phyloP scores from a whole-genome alignment of 2,797 vertebrate species.

The Xerus rutilus region DNA sequence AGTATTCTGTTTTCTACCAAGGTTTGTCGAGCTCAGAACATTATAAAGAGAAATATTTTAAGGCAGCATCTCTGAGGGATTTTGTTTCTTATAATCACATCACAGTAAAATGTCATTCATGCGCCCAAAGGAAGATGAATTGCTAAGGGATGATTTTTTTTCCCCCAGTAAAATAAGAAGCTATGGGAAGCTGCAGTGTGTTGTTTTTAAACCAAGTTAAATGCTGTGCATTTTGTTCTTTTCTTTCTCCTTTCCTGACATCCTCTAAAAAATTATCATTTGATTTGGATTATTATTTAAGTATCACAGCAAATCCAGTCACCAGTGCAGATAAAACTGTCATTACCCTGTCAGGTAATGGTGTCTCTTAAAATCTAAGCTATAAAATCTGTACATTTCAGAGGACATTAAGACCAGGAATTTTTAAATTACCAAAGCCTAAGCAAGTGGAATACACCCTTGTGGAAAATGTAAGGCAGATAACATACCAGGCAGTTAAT shows the following conservation, averaged over 20 bases:
- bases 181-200: constrained; percentile 78
- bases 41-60: constrained; percentile 85
- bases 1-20: constrained; percentile 90
- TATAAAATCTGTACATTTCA: constrained; percentile 72
- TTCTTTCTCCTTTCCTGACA: constrained; percentile 74
- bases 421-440: constrained; percentile 68
- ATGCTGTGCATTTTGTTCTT: constrained; percentile 68
- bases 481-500: constrained; percentile 53
- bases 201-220: constrained; percentile 83
- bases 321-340: constrained; percentile 63
- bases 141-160: constrained; percentile 72
- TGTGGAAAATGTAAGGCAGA: constrained; percentile 65
- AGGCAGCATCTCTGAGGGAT: constrained; percentile 81
- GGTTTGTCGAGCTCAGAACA: constrained; percentile 87
- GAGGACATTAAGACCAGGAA: constrained; percentile 57
- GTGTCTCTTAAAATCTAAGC: constrained; percentile 75
- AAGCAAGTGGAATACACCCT: constrained; percentile 52
- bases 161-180: constrained; percentile 77
- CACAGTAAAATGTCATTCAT: constrained; percentile 84
- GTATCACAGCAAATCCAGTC: constrained; percentile 67
- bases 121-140: constrained; percentile 80
- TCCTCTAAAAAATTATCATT: constrained; percentile 71
- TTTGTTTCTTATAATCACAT: constrained; percentile 87
- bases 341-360: constrained; percentile 63
- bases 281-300: constrained; percentile 75